Percentiles rank a stretch among this genome's conserved stretches.
Conservation (phyloP, 2,113 vertebrate genomes). For the Megaceryle maxima region DNA sequence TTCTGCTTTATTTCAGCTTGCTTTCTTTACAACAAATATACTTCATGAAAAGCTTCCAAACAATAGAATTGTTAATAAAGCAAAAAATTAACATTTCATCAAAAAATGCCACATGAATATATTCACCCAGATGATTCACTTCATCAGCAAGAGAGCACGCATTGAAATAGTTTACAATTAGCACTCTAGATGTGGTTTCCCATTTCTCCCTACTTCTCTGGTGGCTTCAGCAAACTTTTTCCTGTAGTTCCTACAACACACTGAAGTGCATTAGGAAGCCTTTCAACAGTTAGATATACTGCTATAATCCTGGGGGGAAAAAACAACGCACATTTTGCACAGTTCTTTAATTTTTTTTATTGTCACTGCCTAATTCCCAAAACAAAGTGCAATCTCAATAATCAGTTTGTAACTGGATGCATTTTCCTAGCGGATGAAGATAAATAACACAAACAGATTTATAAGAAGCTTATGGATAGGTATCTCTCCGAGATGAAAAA, state of each 20-base stretch:
- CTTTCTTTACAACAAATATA: conserved; percentile 47
- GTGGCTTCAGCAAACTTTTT: conserved; percentile 41
- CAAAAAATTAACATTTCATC: conserved; percentile 60
- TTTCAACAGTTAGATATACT: conserved; percentile 18
- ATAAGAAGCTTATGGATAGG: not conserved
- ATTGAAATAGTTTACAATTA: conserved; percentile 55
- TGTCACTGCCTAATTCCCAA: not conserved
- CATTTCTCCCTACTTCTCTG: conserved; percentile 32
- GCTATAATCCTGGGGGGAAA: not conserved
- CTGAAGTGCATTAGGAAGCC: conserved; percentile 19
- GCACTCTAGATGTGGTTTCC: conserved; percentile 50
- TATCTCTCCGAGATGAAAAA: not conserved
- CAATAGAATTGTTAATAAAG: conserved; percentile 58
- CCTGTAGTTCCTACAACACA: not conserved
- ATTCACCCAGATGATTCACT: conserved; percentile 49
- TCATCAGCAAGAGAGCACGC: conserved; percentile 54
- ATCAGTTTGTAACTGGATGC: not conserved
- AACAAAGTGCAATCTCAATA: not conserved
- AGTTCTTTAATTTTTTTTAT: not conserved
- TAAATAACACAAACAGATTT: not conserved
- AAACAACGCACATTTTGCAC: not conserved
- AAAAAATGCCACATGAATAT: conserved; percentile 64
- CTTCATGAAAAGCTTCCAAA: conserved; percentile 54
- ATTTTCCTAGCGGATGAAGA: not conserved
- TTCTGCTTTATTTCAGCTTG: conserved; percentile 67